A percentile compares a stretch with the other conserved stretches of the same genome.
phyloP scores from a whole-genome alignment of 2,888 invertebrate genomes.

The Phytoseiulus persimilis region DNA sequence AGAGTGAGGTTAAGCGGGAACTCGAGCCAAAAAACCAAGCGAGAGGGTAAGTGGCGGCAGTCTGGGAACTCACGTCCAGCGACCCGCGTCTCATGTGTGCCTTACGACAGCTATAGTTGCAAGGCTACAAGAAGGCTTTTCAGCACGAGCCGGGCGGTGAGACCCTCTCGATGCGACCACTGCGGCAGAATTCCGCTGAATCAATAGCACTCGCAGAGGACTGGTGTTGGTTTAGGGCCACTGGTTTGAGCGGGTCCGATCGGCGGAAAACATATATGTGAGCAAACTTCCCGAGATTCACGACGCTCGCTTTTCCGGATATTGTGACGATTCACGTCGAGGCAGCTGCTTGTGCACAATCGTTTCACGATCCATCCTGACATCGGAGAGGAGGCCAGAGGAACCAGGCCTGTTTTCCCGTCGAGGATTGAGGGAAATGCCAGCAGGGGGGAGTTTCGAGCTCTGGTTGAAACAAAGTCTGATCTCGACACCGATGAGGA shows the following conservation, averaged over 20 bases:
- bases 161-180: not conserved
- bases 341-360: no score
- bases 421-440: no score
- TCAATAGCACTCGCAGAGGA: not conserved
- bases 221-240: not conserved
- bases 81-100: not conserved
- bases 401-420: no score
- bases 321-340: no score
- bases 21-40: not conserved
- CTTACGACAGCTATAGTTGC: not conserved
- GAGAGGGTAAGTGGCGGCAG: not conserved
- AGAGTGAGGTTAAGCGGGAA: not conserved
- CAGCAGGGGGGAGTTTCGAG: no score
- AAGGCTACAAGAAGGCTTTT: not conserved
- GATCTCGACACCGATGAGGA: no score
- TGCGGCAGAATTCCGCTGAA: not conserved
- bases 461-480: no score
- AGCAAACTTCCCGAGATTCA: not conserved
- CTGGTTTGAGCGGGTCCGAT: not conserved
- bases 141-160: not conserved
- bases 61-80: not conserved
- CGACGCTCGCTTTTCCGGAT: not conserved
- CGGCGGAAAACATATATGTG: not conserved
- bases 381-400: no score
- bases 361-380: no score